Percentiles rank a stretch among this genome's conserved stretches.
These are phyloP conservation scores for Bicyclus anynana DNA, from an alignment of 1,140 invertebrate genomes.

Conservation along the genomic window DNA sequence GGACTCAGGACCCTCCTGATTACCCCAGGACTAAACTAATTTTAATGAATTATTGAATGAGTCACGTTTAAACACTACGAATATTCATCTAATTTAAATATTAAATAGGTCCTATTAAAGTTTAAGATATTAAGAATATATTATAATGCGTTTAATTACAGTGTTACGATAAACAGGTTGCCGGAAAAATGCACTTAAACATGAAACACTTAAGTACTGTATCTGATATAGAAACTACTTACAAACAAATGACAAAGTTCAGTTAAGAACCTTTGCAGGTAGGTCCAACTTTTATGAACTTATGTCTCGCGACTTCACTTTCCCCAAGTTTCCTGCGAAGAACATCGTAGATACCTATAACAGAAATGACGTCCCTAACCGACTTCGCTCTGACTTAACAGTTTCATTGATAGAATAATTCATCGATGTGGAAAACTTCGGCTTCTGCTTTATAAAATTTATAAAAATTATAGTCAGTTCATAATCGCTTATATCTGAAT, in stretches of 20 bases:
- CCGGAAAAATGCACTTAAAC: too few species aligned
- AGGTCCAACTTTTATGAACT: slow-evolving; percentile 28
- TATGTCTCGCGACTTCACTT: slow-evolving; percentile 19
- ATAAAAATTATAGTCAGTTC: not conserved
- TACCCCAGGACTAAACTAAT: too few species aligned
- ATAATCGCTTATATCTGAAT: too few species aligned
- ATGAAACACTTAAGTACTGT: not conserved
- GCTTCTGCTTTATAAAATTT: not conserved
- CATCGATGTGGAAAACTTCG: slow-evolving; percentile 10
- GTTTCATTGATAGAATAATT: slow-evolving; percentile 17
- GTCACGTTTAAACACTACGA: too few species aligned
- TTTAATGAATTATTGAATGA: too few species aligned
- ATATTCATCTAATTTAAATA: too few species aligned
- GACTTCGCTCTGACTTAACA: slow-evolving; percentile 14
- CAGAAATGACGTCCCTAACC: slow-evolving; percentile 20
- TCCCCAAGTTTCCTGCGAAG: slow-evolving; percentile 12
- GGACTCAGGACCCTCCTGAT: too few species aligned
- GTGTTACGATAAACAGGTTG: too few species aligned
- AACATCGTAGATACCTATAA: slow-evolving; percentile 21
- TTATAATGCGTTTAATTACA: too few species aligned
- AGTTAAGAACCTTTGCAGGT: slow-evolving; percentile 15
- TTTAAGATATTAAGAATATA: too few species aligned
- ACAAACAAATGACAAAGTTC: slow-evolving; percentile 3
- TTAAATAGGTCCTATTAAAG: too few species aligned
- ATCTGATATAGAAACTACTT: not conserved